Percentiles rank a stretch among this genome's conserved stretches.
phyloP scores from a whole-genome alignment of 2,113 vertebrate genomes.

The Tursiops truncatus region DNA sequence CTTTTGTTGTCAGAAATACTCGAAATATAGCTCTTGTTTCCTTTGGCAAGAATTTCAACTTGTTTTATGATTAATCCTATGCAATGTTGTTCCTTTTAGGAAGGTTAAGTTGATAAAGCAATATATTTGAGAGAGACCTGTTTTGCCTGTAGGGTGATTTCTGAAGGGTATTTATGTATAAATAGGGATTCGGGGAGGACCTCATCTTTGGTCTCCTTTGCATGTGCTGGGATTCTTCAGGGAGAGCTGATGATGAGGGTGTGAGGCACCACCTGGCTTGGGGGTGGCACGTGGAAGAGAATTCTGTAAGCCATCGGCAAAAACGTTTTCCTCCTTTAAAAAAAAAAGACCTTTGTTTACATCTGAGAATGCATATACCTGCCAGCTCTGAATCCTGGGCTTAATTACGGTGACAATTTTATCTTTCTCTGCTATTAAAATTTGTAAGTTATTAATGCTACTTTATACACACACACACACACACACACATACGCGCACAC shows the following conservation, averaged over 20 bases:
- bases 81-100: not conserved
- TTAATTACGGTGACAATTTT: conserved; percentile 73
- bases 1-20: not conserved
- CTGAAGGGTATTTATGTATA: not conserved
- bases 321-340: conserved; percentile 43
- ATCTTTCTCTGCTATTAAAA: conserved; percentile 71
- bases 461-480: conserved; percentile 28
- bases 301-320: conserved; percentile 44
- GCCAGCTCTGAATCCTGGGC: conserved; percentile 68
- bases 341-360: conserved; percentile 57
- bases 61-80: not conserved
- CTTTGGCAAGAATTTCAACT: conserved; percentile 8
- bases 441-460: conserved; percentile 65
- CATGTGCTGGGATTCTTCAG: not conserved
- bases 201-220: not conserved
- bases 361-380: conserved; percentile 46
- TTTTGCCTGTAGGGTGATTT: not conserved
- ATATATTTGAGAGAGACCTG: not conserved
- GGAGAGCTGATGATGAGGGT: not conserved
- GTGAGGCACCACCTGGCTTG: not conserved
- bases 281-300: conserved; percentile 42
- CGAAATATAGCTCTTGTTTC: not conserved
- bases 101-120: not conserved
- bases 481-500: rapidly evolving
- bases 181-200: not conserved